phyloP scores from a whole-genome alignment of 1,140 invertebrate species.

The Polypedilum pembai region DNA sequence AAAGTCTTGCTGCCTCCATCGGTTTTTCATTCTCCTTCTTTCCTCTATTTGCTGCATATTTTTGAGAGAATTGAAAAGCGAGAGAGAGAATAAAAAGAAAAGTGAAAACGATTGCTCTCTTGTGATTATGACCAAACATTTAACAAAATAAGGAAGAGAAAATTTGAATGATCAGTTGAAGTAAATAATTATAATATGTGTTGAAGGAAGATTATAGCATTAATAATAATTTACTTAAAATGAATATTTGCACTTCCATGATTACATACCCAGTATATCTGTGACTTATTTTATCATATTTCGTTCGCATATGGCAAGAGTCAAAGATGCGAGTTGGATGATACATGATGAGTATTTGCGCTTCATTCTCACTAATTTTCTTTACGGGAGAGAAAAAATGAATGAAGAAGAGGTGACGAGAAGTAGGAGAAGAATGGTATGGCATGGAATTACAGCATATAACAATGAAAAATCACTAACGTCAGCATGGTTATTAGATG shows the following conservation, averaged over 20 bases:
- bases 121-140: background rate
- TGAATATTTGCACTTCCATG: too few relatives aligned
- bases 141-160: background rate
- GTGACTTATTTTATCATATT: too few relatives aligned
- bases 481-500: slow-evolving; percentile 21
- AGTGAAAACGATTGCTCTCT: background rate
- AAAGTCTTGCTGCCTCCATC: background rate
- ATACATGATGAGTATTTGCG: background rate
- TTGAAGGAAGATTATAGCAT: too few relatives aligned
- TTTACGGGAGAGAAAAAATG: background rate
- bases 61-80: too few relatives aligned
- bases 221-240: too few relatives aligned
- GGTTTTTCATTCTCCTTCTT: too few relatives aligned
- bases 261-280: too few relatives aligned
- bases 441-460: background rate
- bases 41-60: too few relatives aligned
- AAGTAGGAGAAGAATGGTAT: background rate
- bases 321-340: background rate
- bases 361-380: background rate
- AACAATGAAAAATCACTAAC: slow-evolving; percentile 22
- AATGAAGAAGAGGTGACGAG: background rate
- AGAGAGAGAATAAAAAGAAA: background rate
- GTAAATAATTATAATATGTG: too few relatives aligned
- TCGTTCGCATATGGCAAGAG: too few relatives aligned
- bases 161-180: too few relatives aligned